Conservation (phyloP, 2,797 vertebrate species). For the Threskiornis aethiopicus region DNA sequence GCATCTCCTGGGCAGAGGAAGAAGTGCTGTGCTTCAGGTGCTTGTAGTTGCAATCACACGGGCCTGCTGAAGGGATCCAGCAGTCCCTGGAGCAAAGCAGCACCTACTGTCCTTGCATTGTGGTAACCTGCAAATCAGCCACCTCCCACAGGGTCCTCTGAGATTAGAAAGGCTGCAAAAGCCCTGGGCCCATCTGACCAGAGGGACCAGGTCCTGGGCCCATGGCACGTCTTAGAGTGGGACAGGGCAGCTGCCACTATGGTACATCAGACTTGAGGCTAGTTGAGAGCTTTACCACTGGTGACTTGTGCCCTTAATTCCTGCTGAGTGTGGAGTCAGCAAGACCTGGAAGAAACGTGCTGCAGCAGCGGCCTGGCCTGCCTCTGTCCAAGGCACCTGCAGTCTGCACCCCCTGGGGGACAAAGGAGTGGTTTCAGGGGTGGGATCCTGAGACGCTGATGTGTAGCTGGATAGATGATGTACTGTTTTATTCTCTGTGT, state of each 20-base stretch:
- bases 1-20: background rate
- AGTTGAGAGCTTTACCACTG: background rate
- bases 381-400: background rate
- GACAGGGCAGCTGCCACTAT: background rate
- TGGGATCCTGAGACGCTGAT: background rate
- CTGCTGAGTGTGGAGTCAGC: background rate
- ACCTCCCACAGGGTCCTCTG: background rate
- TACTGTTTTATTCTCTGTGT: background rate
- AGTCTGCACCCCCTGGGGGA: rapidly evolving
- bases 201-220: background rate
- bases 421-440: background rate
- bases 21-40: background rate
- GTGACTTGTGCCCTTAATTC: background rate
- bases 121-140: background rate
- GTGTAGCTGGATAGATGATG: background rate
- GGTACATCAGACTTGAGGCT: background rate
- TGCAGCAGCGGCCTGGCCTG: background rate
- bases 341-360: background rate
- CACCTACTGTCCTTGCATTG: background rate
- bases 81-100: background rate
- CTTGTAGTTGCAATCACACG: rapidly evolving
- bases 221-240: background rate
- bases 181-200: background rate
- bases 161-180: background rate
- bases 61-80: background rate